Evolutionary conservation across 2,797 vertebrate species (phyloP).

Genomic region (Cetoscarus ocellatus): DNA sequence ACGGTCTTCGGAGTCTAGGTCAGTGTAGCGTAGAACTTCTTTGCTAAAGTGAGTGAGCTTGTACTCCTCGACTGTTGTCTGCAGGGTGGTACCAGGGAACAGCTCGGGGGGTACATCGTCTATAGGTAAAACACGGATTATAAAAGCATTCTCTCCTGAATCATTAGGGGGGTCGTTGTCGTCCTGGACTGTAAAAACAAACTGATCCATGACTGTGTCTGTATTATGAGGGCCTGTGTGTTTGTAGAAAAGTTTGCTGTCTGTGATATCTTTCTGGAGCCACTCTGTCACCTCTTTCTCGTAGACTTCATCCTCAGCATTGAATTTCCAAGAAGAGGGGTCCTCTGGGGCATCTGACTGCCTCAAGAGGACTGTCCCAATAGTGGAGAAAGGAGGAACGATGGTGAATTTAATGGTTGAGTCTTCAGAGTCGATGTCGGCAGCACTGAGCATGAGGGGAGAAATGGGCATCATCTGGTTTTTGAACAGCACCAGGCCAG

Average conservation of each 20-base stretch:
- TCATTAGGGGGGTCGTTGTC: conserved; percentile 95
- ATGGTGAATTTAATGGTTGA: conserved; percentile 89
- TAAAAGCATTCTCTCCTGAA: conserved; percentile 87
- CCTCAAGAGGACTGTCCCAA: conserved; percentile 88
- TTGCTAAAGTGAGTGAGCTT: conserved; percentile 90
- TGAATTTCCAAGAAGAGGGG: conserved; percentile 89
- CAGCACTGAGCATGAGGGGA: conserved; percentile 89
- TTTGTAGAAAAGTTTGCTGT: conserved; percentile 91
- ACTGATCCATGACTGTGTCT: conserved; percentile 87
- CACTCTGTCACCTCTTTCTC: conserved; percentile 93
- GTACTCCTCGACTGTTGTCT: conserved; percentile 92
- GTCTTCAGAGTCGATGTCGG: conserved; percentile 95
- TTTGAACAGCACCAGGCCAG: conserved; percentile 90
- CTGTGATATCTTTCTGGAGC: conserved; percentile 91
- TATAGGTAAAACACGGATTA: conserved; percentile 89
- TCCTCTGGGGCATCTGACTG: conserved; percentile 89
- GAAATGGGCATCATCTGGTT: conserved; percentile 89
- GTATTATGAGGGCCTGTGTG: conserved; percentile 91
- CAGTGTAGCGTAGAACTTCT: conserved; percentile 92
- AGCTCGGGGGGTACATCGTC: conserved; percentile 92
- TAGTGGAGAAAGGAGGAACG: conserved; percentile 80
- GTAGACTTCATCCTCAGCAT: conserved; percentile 84
- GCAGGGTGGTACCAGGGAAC: conserved; percentile 88
- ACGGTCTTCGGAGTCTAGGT: conserved; percentile 93
- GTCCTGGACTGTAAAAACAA: conserved; percentile 93